Evolutionary conservation across 2,113 vertebrate species (phyloP).

Genomic region (Corydoras sp.): DNA sequence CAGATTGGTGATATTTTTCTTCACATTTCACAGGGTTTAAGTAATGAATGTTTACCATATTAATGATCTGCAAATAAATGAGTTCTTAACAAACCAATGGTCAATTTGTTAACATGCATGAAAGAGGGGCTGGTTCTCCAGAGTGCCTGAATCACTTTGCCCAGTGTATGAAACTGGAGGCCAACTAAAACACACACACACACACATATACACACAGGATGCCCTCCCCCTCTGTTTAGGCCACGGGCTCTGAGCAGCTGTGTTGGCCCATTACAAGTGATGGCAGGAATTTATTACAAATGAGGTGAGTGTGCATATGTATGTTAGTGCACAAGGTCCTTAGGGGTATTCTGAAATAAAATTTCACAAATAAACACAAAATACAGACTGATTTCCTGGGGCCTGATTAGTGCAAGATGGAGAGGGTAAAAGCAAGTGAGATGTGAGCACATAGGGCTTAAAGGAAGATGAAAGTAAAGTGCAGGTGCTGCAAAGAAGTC

Average conservation of each 20-base stretch:
- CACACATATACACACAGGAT: neutral
- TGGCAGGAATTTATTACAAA: conserved; percentile 29
- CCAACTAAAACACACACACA: conserved; percentile 16
- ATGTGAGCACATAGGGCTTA: neutral
- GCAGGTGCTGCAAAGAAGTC: conserved; percentile 37
- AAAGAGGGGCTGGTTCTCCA: neutral
- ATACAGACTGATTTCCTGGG: conserved; percentile 1
- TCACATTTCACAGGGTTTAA: neutral
- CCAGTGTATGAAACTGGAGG: neutral
- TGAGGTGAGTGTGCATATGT: conserved; percentile 10
- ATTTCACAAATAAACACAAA: conserved; percentile 32
- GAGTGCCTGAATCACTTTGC: conserved; percentile 3
- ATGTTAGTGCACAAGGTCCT: neutral
- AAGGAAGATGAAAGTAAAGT: conserved; percentile 11
- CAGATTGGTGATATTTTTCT: neutral
- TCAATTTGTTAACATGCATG: neutral
- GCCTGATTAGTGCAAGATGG: conserved; percentile 10
- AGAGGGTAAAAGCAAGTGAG: neutral
- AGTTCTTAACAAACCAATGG: neutral
- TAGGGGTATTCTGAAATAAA: conserved; percentile 10
- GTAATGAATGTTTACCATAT: neutral
- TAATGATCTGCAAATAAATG: neutral
- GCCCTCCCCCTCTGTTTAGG: conserved; percentile 1
- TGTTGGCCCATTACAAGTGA: conserved; percentile 32
- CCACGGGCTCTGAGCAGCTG: conserved; percentile 22